Conservation (phyloP, 2,113 vertebrate species). For the Sander lucioperca region DNA sequence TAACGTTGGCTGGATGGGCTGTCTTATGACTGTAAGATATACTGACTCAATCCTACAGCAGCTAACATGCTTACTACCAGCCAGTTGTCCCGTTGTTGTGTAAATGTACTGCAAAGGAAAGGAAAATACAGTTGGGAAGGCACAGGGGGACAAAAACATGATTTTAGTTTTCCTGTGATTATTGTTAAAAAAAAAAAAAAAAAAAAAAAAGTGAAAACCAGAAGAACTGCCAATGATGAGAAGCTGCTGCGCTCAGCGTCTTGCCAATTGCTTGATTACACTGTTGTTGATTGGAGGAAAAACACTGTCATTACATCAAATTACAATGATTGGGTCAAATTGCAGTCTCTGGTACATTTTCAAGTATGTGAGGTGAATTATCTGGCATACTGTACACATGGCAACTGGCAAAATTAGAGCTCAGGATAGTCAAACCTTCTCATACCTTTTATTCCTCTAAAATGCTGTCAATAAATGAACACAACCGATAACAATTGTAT, state of each 20-base stretch:
- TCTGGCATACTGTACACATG: neutral
- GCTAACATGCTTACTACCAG: neutral
- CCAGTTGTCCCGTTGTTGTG: neutral
- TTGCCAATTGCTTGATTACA: conserved; percentile 70
- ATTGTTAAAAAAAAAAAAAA: neutral
- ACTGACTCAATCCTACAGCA: conserved; percentile 7
- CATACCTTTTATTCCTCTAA: neutral
- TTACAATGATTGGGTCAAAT: conserved; percentile 62
- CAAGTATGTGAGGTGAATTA: conserved; percentile 46
- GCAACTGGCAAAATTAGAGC: neutral
- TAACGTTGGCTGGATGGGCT: conserved; percentile 3
- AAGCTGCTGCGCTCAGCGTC: conserved; percentile 66
- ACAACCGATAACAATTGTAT: neutral
- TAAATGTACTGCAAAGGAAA: neutral
- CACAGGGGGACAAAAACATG: neutral
- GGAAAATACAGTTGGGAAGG: neutral
- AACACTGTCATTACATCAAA: conserved; percentile 66
- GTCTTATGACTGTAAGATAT: conserved; percentile 7
- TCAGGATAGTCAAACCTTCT: neutral
- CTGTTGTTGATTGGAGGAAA: conserved; percentile 68
- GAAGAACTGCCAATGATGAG: conserved; percentile 26
- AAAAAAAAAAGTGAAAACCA: conserved; percentile 6
- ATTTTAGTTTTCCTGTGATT: conserved; percentile 11
- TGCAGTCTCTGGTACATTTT: conserved; percentile 38
- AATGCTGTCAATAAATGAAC: neutral